Evolutionary conservation across 2,888 invertebrate genomes (phyloP), one percentile per base, ranked within the genome.

Genomic region (Morpho deidamia): DNA sequence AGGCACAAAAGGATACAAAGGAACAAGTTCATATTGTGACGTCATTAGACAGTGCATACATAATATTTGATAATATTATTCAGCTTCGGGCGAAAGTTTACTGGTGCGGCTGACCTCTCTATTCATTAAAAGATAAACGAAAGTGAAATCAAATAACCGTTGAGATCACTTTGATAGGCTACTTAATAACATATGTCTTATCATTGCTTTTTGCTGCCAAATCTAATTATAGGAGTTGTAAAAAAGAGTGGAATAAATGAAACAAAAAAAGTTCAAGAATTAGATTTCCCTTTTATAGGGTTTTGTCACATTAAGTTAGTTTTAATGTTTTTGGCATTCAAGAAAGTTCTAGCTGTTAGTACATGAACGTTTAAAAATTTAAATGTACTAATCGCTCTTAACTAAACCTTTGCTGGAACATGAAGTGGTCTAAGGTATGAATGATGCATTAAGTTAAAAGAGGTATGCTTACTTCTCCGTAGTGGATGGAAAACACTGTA

Each of bases 41-140:
- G 41, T 39, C 46, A 51, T 8, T 38, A 14, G 11, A 11, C 37
- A 32, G 45, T 46, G 50, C 37, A 51, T 55, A 47, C 58, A 53
- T 62, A 77, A 74, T 61, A 74, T 67, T 71, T 67, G 72, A 78
- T 81, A 76, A 78, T 72, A 78, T 67, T 69, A 68, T 64, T 78
- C 59, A 67, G 59, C 41, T 49, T 41, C 41, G 14, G 77, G 81
- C 85, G 83, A 86, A 86, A 86, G 85, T 81, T 70, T 75, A 75
- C 70, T 68, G 66, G 64, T 61, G 60, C 66, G 65, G 66, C 73
- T 82, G 85, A 86, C 86, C 86, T 76, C 78, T 70, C 77, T 74
- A 76, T 81, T 83, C 84, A 86, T 84, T 81, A 81, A 69, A 76
- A 74, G 71, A 78, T 78, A 79, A 85, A 79, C 77, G 83, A 88